Percentiles rank a stretch among this genome's conserved stretches.
Evolutionary conservation across 2,797 vertebrate genomes (phyloP).

Genomic region (Paratrypauchen microcephalus): DNA sequence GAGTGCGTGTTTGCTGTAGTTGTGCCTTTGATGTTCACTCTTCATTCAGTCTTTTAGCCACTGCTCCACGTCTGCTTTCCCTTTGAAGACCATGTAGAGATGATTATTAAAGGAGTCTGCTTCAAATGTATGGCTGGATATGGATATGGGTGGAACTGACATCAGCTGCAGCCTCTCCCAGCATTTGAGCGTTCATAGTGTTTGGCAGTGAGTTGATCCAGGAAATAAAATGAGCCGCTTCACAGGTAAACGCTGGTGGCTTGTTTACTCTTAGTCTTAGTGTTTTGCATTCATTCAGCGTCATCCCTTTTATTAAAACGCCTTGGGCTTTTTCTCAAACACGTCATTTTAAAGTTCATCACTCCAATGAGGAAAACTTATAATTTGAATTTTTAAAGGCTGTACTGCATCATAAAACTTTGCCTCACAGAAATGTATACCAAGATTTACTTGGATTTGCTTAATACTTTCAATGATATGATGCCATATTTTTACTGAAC

Average conservation of each 20-base stretch:
- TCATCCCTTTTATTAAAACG: slow-evolving; percentile 1
- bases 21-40: slow-evolving; percentile 65
- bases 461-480: background rate
- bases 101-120: slow-evolving; percentile 69
- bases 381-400: background rate
- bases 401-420: slow-evolving; percentile 6
- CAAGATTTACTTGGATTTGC: background rate
- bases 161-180: slow-evolving; percentile 28
- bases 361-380: background rate
- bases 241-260: slow-evolving; percentile 16
- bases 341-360: slow-evolving; percentile 9
- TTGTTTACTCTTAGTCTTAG: background rate
- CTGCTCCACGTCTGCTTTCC: slow-evolving; percentile 59
- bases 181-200: background rate
- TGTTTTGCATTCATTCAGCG: slow-evolving; percentile 15
- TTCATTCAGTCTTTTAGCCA: slow-evolving; percentile 60
- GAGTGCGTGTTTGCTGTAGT: slow-evolving; percentile 12
- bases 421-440: background rate
- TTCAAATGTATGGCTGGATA: slow-evolving; percentile 74
- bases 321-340: slow-evolving; percentile 10
- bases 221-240: slow-evolving; percentile 5
- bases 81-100: slow-evolving; percentile 70
- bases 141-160: slow-evolving; percentile 56
- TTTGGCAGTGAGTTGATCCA: slow-evolving; percentile 12
- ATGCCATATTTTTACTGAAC: background rate